Evolutionary conservation across 2,797 vertebrate species (phyloP).

Genomic region (Aotus griseimembra): DNA sequence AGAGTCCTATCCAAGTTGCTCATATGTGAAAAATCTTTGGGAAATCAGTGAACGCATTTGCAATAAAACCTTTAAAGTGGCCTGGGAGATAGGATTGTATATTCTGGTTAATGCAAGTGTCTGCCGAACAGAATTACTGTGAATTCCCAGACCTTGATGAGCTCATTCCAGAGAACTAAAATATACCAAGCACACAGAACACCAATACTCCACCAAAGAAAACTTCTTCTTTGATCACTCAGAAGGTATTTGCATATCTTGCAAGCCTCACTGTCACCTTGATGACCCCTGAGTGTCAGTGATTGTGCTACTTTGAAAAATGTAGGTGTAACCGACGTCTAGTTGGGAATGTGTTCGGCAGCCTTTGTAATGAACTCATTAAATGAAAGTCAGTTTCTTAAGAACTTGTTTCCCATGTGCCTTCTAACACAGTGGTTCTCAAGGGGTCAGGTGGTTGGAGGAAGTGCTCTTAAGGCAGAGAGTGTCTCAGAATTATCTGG

Average conservation of each 20-base stretch:
- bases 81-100: background rate
- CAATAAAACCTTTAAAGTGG: background rate
- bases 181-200: background rate
- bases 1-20: background rate
- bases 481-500: background rate
- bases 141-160: background rate
- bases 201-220: background rate
- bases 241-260: background rate
- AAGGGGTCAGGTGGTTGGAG: background rate
- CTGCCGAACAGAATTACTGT: background rate
- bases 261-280: background rate
- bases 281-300: background rate
- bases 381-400: background rate
- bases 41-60: background rate
- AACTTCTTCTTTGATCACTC: background rate
- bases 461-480: background rate
- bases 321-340: background rate
- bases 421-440: background rate
- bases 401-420: background rate
- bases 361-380: background rate
- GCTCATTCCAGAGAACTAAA: background rate
- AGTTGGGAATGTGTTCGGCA: background rate
- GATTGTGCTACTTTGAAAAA: background rate
- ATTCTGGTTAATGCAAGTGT: background rate
- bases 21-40: background rate